Evolutionary conservation across 2,113 vertebrate genomes (phyloP).

Genomic region (Oryzias javanicus): DNA sequence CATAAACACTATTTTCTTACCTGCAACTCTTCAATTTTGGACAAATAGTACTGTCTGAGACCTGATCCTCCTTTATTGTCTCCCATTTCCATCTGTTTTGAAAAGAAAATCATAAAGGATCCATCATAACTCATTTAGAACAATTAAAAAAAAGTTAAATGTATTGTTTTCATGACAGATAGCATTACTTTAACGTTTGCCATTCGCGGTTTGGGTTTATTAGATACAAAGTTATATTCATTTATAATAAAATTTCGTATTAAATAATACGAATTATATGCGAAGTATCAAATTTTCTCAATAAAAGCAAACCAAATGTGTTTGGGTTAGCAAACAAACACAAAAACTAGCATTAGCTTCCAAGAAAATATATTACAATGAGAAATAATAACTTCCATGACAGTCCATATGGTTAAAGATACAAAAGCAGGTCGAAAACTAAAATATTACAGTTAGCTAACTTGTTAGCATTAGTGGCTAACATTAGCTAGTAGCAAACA

Average conservation of each 20-base stretch:
- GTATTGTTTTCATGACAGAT: not conserved
- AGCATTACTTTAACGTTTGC: no score
- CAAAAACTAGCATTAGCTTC: no score
- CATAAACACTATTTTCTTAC: conserved; percentile 66
- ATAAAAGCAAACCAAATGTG: no score
- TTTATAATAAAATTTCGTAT: no score
- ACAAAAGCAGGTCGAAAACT: not conserved
- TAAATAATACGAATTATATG: no score
- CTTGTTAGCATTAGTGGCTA: not conserved
- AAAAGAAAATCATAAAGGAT: not conserved
- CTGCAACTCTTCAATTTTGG: conserved; percentile 98
- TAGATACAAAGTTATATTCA: no score
- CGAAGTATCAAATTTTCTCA: no score
- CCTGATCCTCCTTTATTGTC: conserved; percentile 92
- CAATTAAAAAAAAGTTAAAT: not conserved
- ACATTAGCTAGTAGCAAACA: not conserved
- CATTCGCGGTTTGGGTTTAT: no score
- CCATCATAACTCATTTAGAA: not conserved
- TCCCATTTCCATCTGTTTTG: conserved; percentile 91
- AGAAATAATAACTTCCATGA: no score
- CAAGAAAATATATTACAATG: no score
- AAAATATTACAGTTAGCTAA: not conserved
- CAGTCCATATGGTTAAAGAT: no score
- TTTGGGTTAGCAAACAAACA: no score
- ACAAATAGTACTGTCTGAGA: conserved; percentile 94